phyloP scores from a whole-genome alignment of 92 coral and sea anemone genomes.

The Porites divaricata region DNA sequence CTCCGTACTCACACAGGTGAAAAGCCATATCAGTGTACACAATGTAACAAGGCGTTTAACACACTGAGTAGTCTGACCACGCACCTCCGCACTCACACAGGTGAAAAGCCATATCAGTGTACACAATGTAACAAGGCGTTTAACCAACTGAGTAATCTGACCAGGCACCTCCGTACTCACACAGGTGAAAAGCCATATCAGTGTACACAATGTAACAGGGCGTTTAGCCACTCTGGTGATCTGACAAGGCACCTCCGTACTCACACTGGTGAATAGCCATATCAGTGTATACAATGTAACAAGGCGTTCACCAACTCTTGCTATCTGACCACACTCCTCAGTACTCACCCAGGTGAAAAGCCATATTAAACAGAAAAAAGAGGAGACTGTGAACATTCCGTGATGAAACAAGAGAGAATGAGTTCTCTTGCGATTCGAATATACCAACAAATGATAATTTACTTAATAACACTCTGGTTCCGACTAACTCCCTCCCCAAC shows the following conservation, averaged over 20 bases:
- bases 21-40: slow-evolving; percentile 57
- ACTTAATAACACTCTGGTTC: too few species aligned
- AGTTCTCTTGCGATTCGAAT: too few species aligned
- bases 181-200: too few species aligned
- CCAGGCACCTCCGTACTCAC: too few species aligned
- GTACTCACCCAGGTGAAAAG: neutral
- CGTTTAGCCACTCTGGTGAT: neutral
- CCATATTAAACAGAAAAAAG: slow-evolving; percentile 52
- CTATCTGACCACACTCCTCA: slow-evolving; percentile 36
- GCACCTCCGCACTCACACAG: slow-evolving; percentile 35
- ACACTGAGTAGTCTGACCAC: neutral
- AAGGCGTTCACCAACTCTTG: slow-evolving; percentile 37
- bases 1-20: slow-evolving; percentile 49
- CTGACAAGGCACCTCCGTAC: slow-evolving; percentile 45
- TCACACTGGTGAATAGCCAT: slow-evolving; percentile 52
- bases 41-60: slow-evolving; percentile 31
- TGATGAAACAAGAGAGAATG: too few species aligned
- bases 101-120: slow-evolving; percentile 53
- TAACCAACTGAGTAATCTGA: too few species aligned
- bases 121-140: too few species aligned
- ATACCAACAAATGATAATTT: too few species aligned
- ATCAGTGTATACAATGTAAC: slow-evolving; percentile 40
- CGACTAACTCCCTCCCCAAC: too few species aligned
- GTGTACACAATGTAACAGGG: too few species aligned
- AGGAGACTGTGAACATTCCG: neutral